These are phyloP conservation scores for Lydus trimaculatus DNA, from an alignment of 2,888 invertebrate species.

Conservation along the genomic window DNA sequence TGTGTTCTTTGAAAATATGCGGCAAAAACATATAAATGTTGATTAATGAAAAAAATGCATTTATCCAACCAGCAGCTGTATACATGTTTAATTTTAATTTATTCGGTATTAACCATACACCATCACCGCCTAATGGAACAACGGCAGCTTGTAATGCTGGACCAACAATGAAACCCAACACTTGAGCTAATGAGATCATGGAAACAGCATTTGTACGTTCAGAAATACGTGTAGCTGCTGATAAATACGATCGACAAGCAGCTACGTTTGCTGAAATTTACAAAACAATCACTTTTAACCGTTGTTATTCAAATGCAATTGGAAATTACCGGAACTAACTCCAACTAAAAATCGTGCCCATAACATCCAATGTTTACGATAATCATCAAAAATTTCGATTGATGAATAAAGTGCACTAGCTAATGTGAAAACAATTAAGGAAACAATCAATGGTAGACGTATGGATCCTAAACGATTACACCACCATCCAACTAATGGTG, in stretches of 20 bases:
- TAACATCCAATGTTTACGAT: constrained; percentile 77
- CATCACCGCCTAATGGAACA: constrained; percentile 77
- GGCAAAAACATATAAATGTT: constrained; percentile 81
- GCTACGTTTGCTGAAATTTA: constrained; percentile 76
- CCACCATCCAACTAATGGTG: constrained; percentile 86
- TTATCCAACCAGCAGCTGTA: constrained; percentile 87
- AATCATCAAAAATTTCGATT: constrained; percentile 71
- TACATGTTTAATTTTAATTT: constrained; percentile 81
- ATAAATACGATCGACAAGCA: constrained; percentile 83
- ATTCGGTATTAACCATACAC: constrained; percentile 63
- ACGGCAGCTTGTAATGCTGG: constrained; percentile 84
- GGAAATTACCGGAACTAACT: constrained; percentile 76
- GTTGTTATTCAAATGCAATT: too few relatives aligned
- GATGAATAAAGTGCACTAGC: constrained; percentile 79
- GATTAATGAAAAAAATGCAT: constrained; percentile 74
- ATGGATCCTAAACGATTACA: constrained; percentile 77
- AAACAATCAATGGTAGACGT: constrained; percentile 74
- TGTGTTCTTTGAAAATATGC: constrained; percentile 75
- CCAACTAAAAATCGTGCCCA: constrained; percentile 81
- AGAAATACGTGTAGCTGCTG: constrained; percentile 79
- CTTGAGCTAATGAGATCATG: constrained; percentile 84
- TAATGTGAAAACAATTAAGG: constrained; percentile 74
- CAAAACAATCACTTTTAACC: not conserved
- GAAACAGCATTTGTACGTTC: constrained; percentile 87
- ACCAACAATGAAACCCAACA: constrained; percentile 86